Evolutionary conservation across 2,113 vertebrate species (phyloP).

Genomic region (Cryptomyrus ogoouensis): DNA sequence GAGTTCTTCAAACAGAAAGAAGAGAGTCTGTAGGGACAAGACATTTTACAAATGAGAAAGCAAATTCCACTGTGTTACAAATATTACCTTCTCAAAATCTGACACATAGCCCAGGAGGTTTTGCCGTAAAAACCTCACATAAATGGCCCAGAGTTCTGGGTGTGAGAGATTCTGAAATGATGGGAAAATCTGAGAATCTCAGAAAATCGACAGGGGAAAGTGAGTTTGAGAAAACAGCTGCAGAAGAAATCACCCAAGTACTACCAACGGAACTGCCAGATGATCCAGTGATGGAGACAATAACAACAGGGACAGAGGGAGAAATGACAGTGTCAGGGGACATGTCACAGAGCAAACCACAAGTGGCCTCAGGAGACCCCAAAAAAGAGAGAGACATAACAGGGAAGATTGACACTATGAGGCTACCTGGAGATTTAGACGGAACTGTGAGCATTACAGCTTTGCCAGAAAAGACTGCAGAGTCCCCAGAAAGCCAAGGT

Average conservation of each 20-base stretch:
- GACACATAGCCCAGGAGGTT: background rate
- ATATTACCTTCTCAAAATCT: background rate
- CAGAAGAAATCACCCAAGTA: background rate
- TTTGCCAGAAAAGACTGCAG: background rate
- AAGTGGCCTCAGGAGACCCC: background rate
- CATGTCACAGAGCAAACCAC: background rate
- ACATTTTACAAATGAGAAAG: background rate
- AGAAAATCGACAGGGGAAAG: background rate
- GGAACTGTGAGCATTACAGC: background rate
- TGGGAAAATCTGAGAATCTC: background rate
- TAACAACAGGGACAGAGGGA: background rate
- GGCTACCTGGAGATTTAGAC: conserved; percentile 8
- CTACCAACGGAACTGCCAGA: background rate
- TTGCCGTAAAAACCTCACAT: background rate
- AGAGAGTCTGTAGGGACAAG: background rate
- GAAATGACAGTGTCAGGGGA: background rate
- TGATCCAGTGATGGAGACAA: background rate
- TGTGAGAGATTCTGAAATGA: background rate
- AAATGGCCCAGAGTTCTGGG: background rate
- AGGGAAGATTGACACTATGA: background rate
- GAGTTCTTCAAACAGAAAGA: background rate
- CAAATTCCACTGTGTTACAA: background rate
- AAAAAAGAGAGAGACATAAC: background rate
- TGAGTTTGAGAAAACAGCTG: background rate
- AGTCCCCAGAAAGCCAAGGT: background rate